These are phyloP conservation scores for Ascaphus truei DNA, from an alignment of 2,113 vertebrate genomes.

Conservation along the genomic window DNA sequence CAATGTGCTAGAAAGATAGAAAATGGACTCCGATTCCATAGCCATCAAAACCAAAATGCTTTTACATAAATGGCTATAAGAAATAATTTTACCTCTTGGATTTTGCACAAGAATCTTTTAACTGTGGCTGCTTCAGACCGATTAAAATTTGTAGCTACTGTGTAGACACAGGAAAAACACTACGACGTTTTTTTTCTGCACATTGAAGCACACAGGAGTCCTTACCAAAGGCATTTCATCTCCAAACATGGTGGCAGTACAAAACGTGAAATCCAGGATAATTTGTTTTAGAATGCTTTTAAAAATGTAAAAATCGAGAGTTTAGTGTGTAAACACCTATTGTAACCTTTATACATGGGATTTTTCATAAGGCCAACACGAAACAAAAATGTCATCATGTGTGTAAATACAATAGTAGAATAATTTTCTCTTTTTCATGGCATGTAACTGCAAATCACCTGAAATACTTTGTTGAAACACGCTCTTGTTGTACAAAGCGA, in stretches of 20 bases:
- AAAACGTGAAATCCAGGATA: constrained; percentile 35
- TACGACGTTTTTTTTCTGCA: constrained; percentile 48
- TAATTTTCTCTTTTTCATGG: constrained; percentile 2
- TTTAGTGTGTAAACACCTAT: constrained; percentile 37
- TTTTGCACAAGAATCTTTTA: constrained; percentile 65
- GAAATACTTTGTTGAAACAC: constrained; percentile 39
- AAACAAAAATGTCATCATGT: neutral
- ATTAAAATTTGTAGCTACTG: constrained; percentile 42
- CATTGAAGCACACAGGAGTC: constrained; percentile 40
- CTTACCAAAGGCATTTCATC: constrained; percentile 44
- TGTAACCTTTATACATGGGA: constrained; percentile 40
- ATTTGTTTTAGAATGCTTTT: constrained; percentile 51
- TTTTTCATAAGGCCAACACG: constrained; percentile 43
- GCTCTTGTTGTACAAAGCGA: constrained; percentile 31
- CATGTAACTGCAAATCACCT: constrained; percentile 57
- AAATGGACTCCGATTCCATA: constrained; percentile 51
- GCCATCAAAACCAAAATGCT: constrained; percentile 61
- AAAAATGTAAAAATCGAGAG: too few species aligned
- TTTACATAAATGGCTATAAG: constrained; percentile 58
- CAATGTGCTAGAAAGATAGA: constrained; percentile 49
- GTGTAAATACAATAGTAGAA: neutral
- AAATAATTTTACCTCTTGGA: constrained; percentile 54
- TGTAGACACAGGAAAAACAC: constrained; percentile 40
- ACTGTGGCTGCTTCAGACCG: constrained; percentile 48
- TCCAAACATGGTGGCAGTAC: constrained; percentile 43